Percentiles rank a stretch among this genome's conserved stretches.
These are phyloP conservation scores for Nettapus auritus DNA, from an alignment of 2,113 vertebrate genomes.

Conservation along the genomic window DNA sequence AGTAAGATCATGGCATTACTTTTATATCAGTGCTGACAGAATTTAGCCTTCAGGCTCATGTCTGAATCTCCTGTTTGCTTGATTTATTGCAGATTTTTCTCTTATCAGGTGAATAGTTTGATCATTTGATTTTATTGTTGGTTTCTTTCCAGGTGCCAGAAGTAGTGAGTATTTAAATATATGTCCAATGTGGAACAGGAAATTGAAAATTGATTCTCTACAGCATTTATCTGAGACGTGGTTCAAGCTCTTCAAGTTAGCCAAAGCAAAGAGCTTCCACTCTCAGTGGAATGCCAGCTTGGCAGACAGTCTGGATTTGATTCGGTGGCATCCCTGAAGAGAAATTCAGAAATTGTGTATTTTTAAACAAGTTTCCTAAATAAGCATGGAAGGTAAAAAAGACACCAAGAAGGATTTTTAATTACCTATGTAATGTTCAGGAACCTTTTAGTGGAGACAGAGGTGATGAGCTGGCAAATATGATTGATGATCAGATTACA, in stretches of 20 bases:
- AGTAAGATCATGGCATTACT: neutral
- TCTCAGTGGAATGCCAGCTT: neutral
- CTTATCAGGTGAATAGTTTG: conserved; percentile 17
- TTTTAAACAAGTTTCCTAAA: neutral
- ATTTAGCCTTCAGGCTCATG: neutral
- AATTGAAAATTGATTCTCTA: conserved; percentile 68
- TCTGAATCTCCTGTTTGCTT: neutral
- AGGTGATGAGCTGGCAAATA: neutral
- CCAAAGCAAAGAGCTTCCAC: conserved; percentile 11
- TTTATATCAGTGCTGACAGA: neutral
- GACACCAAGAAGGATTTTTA: neutral
- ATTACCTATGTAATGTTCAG: rapidly evolving
- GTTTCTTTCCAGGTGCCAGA: conserved; percentile 52
- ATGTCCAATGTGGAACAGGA: conserved; percentile 54
- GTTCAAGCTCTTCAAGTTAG: conserved; percentile 48
- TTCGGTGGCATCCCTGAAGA: neutral
- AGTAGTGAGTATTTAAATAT: conserved; percentile 56
- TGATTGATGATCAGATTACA: neutral
- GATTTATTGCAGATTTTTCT: conserved; percentile 20
- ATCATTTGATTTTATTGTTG: conserved; percentile 61
- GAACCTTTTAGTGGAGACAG: neutral
- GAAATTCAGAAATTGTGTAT: neutral
- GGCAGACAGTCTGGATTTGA: neutral
- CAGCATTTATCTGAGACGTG: conserved; percentile 55
- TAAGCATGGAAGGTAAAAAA: neutral